Evolutionary conservation across 2,888 invertebrate species (phyloP), one percentile per base, ranked within the genome.

Genomic region (Drosophila emarginata): DNA sequence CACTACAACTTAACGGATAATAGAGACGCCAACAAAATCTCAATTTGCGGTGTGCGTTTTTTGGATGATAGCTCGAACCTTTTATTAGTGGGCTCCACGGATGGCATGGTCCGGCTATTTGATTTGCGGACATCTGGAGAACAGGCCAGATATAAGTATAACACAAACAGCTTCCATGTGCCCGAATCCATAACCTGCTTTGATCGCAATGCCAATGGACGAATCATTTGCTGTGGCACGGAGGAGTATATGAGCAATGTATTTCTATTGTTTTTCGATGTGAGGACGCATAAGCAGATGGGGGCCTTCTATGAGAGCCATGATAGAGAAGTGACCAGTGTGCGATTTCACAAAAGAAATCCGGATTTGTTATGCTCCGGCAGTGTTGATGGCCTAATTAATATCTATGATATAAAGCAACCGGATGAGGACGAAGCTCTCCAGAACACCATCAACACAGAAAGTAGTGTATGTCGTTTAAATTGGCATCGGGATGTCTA

Each of bases 271-370:
- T 97, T 97, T 92, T 97, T 96, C 95, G 97, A 97, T 92, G 92
- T 94, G 21, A 93, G 97, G 70, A 92, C 93, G 67, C 78, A 86
- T 2, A 93, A 93, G 69, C 92, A 95, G 11, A 91, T 96, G 1
- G 97, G 97, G 0, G 95, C 95, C 0, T 97, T 97, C 89, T 96
- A 95, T 94, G 95, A 97, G 80, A 95, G 96, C 5, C 97, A 97
- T 89, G 60, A 94, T 64, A 96, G 96, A 90, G 97, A 97, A 90
- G 93, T 97, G 14, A 96, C 96, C 6, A 88, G 95, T 93, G 93
- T 96, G 0, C 93, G 93, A 88, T 97, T 97, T 91, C 95, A 97
- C 93, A 93, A 94, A 61, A 91, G 88, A 6, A 94, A 95, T 87
- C 91, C 93, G 2, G 94, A 96, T 89, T 91, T 93, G 6, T 86